These are phyloP conservation scores for Mythimna lalbum DNA, from an alignment of 2,888 invertebrate genomes.

Conservation along the genomic window DNA sequence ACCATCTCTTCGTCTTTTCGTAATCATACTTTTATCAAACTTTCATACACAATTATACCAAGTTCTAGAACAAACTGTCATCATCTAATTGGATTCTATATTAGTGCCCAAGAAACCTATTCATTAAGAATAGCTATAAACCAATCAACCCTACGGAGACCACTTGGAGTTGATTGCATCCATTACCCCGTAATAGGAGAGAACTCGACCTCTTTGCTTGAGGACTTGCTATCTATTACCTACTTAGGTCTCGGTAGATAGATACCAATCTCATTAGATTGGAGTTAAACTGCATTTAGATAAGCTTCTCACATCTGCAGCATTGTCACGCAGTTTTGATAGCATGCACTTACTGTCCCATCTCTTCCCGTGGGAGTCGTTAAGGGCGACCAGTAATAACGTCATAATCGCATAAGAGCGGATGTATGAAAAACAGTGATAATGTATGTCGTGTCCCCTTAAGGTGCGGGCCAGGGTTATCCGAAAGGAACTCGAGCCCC, in stretches of 20 bases:
- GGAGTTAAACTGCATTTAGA: too few relatives aligned
- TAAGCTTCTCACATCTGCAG: too few relatives aligned
- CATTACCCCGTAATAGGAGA: slow-evolving; percentile 8
- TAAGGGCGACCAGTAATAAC: too few relatives aligned
- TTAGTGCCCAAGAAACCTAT: not conserved
- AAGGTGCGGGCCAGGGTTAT: too few relatives aligned
- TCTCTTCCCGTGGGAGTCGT: too few relatives aligned
- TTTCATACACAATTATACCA: not conserved
- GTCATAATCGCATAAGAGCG: too few relatives aligned
- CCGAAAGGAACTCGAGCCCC: too few relatives aligned
- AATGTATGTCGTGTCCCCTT: too few relatives aligned
- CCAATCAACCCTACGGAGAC: not conserved
- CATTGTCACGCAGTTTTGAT: too few relatives aligned
- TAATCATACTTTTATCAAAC: not conserved
- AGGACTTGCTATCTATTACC: not conserved
- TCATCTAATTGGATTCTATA: not conserved
- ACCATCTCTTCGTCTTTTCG: too few relatives aligned
- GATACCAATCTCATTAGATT: not conserved
- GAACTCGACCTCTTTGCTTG: slow-evolving; percentile 1
- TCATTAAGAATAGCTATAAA: not conserved
- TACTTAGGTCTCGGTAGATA: not conserved
- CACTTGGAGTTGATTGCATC: slow-evolving; percentile 36
- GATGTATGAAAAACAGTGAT: too few relatives aligned
- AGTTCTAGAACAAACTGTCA: not conserved
- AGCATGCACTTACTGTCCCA: too few relatives aligned